These are phyloP conservation scores for Uropsilus gracilis DNA, from an alignment of 2,113 vertebrate species.

Conservation along the genomic window DNA sequence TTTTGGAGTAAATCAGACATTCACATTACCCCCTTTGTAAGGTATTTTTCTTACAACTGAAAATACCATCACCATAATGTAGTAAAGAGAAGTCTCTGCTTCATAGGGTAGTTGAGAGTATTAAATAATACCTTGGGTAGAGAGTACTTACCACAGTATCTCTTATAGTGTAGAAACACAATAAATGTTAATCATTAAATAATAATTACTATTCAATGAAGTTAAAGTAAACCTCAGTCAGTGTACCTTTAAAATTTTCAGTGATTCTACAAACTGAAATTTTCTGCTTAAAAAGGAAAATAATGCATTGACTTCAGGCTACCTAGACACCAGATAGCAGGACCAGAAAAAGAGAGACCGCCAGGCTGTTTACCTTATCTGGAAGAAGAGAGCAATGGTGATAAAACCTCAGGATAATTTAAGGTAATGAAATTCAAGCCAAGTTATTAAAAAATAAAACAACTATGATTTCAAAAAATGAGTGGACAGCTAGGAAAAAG, in stretches of 20 bases:
- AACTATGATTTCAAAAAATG: not conserved
- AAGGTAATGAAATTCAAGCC: not conserved
- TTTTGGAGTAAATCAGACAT: not conserved
- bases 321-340: not conserved
- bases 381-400: not conserved
- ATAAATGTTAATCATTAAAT: not conserved
- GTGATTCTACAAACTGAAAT: not conserved
- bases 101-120: not conserved
- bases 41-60: not conserved
- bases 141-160: not conserved
- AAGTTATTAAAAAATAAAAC: not conserved
- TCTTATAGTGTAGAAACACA: not conserved
- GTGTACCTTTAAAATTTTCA: not conserved
- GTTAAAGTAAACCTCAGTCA: not conserved
- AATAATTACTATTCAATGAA: not conserved
- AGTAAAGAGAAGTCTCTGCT: not conserved
- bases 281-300: not conserved
- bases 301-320: too few species aligned
- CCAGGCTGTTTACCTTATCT: not conserved
- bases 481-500: not conserved
- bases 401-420: not conserved
- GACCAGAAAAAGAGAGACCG: not conserved
- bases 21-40: rapidly evolving
- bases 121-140: not conserved
- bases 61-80: not conserved